phyloP scores from a whole-genome alignment of 2,797 vertebrate genomes.

The Benthosema pterotum region DNA sequence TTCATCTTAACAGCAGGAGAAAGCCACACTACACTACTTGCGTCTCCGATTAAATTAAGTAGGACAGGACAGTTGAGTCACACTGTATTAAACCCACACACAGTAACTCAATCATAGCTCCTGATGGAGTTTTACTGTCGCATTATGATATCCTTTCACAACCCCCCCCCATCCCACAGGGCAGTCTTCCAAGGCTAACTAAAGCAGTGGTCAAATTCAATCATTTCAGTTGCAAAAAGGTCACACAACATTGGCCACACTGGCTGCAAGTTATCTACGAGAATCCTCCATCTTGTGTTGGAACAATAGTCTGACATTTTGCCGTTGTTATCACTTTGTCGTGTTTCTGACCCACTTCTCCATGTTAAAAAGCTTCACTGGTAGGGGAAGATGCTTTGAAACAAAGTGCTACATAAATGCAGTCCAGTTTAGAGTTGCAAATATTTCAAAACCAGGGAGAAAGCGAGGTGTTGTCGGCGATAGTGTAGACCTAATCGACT shows the following conservation, averaged over 20 bases:
- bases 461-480: too few relatives aligned
- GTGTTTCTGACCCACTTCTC: constrained; percentile 58
- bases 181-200: neutral
- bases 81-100: neutral
- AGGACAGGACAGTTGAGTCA: neutral
- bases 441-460: too few relatives aligned
- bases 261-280: neutral
- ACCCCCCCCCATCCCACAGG: neutral
- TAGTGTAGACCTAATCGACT: too few relatives aligned
- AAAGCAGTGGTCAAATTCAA: neutral
- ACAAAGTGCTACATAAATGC: too few relatives aligned
- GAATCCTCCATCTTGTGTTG: constrained; percentile 1
- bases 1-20: neutral
- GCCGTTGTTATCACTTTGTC: constrained; percentile 26
- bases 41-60: constrained; percentile 4
- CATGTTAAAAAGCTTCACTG: constrained; percentile 12
- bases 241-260: constrained; percentile 3
- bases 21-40: neutral
- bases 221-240: constrained; percentile 18
- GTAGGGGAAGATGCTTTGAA: too few relatives aligned
- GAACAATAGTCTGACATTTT: constrained; percentile 20
- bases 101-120: constrained; percentile 1
- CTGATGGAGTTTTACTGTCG: neutral
- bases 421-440: too few relatives aligned
- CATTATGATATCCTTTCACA: neutral